These are phyloP conservation scores for Bufo gargarizans DNA, from an alignment of 2,113 vertebrate species.

Conservation along the genomic window DNA sequence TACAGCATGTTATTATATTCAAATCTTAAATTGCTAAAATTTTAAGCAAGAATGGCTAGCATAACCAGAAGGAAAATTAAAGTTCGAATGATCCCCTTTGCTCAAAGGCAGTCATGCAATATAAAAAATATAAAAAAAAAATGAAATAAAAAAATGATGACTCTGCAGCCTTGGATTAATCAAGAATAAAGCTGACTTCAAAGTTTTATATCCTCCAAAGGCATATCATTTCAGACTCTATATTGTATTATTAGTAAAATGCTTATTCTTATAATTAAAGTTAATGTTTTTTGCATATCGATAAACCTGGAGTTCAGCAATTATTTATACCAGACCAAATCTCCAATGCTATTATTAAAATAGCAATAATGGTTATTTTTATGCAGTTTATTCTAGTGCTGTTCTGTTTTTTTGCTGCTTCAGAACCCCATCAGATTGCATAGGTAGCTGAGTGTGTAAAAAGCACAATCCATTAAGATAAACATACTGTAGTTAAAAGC, in stretches of 20 bases:
- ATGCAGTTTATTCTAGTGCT: not conserved
- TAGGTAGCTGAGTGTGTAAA: not conserved
- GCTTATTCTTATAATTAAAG: constrained; percentile 36
- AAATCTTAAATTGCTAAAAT: not conserved
- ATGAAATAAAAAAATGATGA: not conserved
- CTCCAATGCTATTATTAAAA: not conserved
- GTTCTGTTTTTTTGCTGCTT: not conserved
- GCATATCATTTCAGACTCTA: not conserved
- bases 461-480: not conserved
- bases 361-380: constrained; percentile 28
- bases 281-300: not conserved
- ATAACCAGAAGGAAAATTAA: not conserved
- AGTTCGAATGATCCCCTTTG: not conserved
- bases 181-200: constrained; percentile 23
- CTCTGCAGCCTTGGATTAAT: not conserved
- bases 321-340: not conserved
- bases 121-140: not conserved
- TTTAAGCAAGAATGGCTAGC: not conserved
- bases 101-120: not conserved
- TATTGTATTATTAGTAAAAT: constrained; percentile 45
- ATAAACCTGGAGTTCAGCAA: constrained; percentile 26
- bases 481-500: not conserved
- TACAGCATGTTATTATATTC: not conserved
- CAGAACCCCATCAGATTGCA: not conserved
- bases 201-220: constrained; percentile 32